Base-by-base conservation (phyloP, 2,797 vertebrate species). In the Mastacembelus armatus region DNA sequence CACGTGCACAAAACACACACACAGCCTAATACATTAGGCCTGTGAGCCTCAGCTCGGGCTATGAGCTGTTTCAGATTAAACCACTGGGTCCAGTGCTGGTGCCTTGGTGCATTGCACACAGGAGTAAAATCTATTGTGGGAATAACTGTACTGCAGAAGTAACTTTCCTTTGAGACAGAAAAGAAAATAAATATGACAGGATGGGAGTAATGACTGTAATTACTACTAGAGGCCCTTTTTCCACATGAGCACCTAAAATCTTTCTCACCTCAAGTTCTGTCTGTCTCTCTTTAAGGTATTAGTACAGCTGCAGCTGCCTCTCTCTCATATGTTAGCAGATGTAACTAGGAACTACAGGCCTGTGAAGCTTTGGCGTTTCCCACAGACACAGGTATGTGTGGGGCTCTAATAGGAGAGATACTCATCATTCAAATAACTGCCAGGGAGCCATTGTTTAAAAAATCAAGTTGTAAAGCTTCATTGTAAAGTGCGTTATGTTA, bases 151-250 rank as follows among this genome's bases (percentile, higher is more conserved):
- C 39, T 48, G 69, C 45, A 83, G 62, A 42, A 68, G 60, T 21
- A 35, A 59, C 62, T 74, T 77, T 77, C 52, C 61, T 71, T 49
- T 3, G 8, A 66, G 76, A 84, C 74, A 80, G 62, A 68, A 86
- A 66, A 38, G 75, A 78, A 57, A 75, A 74, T 85, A 83, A 88
- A 79, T 85, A 80, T 80, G 30, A 78, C 60, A n/a, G n/a, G n/a
- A n/a, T n/a, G n/a, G n/a, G n/a, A 92, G 30, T 81, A 85, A 90
- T 85, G 63, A 61, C 61, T 16, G 21, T 86, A 88, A 88, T 90
- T 88, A 81, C 72, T 71, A 78, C 86, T 75, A 30, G 44, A 78
- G 85, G 74, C 83, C 50, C n/a, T 79, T 85, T 83, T 71, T 85
- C 66, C 77, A 66, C 75, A 77, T 39, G 51, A 80, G 73, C 60